Evolutionary conservation across 53 echinoderm and acorn worm genomes (phyloP).

Genomic region (Echinarachnius parma): DNA sequence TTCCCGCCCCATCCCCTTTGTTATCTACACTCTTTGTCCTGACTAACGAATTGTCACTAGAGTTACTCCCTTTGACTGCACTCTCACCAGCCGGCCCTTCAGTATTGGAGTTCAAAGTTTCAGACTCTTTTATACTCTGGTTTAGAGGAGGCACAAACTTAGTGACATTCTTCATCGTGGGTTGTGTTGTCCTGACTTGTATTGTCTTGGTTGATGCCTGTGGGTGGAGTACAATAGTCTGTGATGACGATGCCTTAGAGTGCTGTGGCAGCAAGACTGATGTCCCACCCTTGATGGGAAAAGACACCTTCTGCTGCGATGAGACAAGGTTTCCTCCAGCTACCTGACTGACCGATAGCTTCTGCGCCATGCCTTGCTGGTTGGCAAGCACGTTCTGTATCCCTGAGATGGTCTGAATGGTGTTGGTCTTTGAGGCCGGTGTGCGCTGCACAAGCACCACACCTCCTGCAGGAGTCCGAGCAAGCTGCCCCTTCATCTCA

Average conservation of each 20-base stretch:
- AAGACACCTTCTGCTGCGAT: slow-evolving; percentile 45
- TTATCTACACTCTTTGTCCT: no score
- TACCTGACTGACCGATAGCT: slow-evolving; percentile 45
- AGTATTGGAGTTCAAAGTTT: no score
- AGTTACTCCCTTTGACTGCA: no score
- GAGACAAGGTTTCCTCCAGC: slow-evolving; percentile 6
- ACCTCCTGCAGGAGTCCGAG: slow-evolving; percentile 79
- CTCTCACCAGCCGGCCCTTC: no score
- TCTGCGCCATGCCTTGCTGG: slow-evolving; percentile 46
- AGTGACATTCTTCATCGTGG: slow-evolving; percentile 19
- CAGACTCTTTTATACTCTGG: no score
- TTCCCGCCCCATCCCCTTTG: no score
- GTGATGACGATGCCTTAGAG: slow-evolving; percentile 34
- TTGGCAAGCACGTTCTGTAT: slow-evolving; percentile 64
- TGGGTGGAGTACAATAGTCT: slow-evolving; percentile 53
- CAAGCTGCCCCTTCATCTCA: slow-evolving; percentile 81
- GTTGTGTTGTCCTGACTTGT: slow-evolving; percentile 25
- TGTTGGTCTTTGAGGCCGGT: slow-evolving; percentile 57
- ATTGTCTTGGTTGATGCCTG: slow-evolving; percentile 22
- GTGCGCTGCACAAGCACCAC: slow-evolving; percentile 86
- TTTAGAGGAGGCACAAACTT: slow-evolving; percentile 40
- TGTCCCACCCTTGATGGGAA: slow-evolving; percentile 61
- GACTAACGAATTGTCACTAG: no score
- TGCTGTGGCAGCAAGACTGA: slow-evolving; percentile 53
- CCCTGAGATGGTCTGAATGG: slow-evolving; percentile 67